Percentiles rank a stretch among this genome's conserved stretches.
Conservation (phyloP, 2,113 vertebrate genomes). For the Dipodomys stephensi region DNA sequence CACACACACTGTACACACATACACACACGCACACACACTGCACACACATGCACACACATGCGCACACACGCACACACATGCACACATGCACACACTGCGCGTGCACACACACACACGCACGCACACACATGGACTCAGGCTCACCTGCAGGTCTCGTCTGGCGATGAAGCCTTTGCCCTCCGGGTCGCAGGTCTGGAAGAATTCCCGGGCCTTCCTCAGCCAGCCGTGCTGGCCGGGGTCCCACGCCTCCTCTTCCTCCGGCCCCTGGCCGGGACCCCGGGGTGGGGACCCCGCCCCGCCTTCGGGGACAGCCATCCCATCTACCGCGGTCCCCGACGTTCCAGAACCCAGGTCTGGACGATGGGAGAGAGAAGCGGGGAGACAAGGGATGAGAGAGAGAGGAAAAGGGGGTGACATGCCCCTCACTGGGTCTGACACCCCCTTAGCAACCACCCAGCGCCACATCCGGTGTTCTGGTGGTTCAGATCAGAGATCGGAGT, state of each 20-base stretch:
- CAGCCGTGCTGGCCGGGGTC: constrained; percentile 81
- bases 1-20: no score
- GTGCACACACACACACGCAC: no score
- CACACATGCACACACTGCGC: no score
- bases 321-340: constrained; percentile 35
- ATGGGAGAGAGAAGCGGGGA: constrained; percentile 37
- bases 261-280: constrained; percentile 2
- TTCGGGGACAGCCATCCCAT: constrained; percentile 83
- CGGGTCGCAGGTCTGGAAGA: constrained; percentile 95
- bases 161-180: constrained; percentile 95
- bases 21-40: no score
- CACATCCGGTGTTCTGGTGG: no score
- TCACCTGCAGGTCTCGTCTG: constrained; percentile 94
- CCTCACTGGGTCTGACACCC: constrained; percentile 79
- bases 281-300: constrained; percentile 56
- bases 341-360: constrained; percentile 78
- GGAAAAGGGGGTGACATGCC: constrained; percentile 45
- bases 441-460: constrained; percentile 85
- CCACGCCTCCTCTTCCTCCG: constrained; percentile 62
- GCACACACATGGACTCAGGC: background rate
- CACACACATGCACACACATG: no score
- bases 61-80: no score
- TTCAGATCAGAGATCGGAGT: no score
- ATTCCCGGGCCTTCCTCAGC: constrained; percentile 91
- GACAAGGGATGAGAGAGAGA: no score